Evolutionary conservation across 2,888 invertebrate species (phyloP), one percentile per base, ranked within the genome.

Genomic region (Volucella zonaria): DNA sequence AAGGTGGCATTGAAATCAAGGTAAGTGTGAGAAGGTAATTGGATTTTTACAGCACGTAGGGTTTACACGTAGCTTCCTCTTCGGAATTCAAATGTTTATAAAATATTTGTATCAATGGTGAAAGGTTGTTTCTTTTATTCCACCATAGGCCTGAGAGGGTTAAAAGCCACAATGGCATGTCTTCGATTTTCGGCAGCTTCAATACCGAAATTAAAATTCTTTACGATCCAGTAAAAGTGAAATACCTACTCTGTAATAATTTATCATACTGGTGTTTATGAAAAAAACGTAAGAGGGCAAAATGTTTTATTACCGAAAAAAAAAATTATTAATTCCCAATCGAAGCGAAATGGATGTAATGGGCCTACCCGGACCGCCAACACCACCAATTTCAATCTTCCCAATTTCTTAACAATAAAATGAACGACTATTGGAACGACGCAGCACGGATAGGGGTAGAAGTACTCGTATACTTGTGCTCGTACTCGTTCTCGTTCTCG

Each of bases 21-120:
- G 42, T 14, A 67, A 71, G 71, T 77, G 67, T 31, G 6, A 2
- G 31, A 31, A 31, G 31, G 31, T 77, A 77, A 77, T 82, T 82
- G 82, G 73, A 82, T 82, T 82, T 82, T 82, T 82, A 82, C 49
- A 58, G 23, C 47, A 31, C 31, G 31, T 59, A 49, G 58, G 31
- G 49, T 31, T 68, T 56, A 58, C 4, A 52, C 40, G 31, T 61
- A 51, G 58, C 62, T 73, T 51, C n/a, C 0, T 14, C 40, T 70
- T 70, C 51, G n/a, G 58, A 43, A 52, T 52, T 23, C 31, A 31
- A 31, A 31, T 31, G 31, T 54, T 58, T 49, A 51, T 59, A 42
- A 56, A 18, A 52, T 56, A 59, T 40, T 79, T 73, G 31, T 52
- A 43, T 51, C 58, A 31, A 31, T 31, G 31, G 3, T 75, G 67